Percentiles rank a stretch among this genome's conserved stretches.
phyloP scores from a whole-genome alignment of 2,888 invertebrate genomes.

The Apoderus coryli region DNA sequence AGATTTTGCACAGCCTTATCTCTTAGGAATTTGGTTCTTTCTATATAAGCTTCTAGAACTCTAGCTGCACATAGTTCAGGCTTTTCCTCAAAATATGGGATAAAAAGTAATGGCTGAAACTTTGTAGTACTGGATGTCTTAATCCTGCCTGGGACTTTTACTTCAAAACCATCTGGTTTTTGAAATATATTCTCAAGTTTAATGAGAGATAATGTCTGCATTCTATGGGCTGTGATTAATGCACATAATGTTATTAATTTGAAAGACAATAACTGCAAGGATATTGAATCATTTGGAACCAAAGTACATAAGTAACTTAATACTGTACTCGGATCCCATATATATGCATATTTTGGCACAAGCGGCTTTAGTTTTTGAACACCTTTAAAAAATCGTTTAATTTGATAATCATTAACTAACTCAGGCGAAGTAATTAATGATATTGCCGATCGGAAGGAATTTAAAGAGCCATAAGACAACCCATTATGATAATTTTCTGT shows the following conservation, averaged over 20 bases:
- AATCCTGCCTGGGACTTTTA: constrained; percentile 11
- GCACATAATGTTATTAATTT: constrained; percentile 8
- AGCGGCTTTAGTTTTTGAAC: constrained; percentile 5
- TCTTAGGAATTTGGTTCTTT: constrained; percentile 6
- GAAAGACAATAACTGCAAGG: constrained; percentile 3
- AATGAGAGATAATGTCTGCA: constrained; percentile 8
- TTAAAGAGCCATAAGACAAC: constrained; percentile 14
- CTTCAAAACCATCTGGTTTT: constrained; percentile 6
- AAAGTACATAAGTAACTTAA: constrained; percentile 5
- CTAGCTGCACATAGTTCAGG: constrained; percentile 8
- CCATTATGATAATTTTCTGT: constrained; percentile 10
- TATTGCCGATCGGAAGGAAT: constrained; percentile 14
- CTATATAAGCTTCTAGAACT: constrained; percentile 6
- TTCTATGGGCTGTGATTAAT: constrained; percentile 8
- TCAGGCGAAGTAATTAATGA: constrained; percentile 5
- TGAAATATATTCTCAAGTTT: constrained; percentile 7
- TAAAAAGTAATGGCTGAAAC: constrained; percentile 6
- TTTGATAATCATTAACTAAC: neutral
- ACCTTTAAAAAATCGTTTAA: constrained; percentile 10
- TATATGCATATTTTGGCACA: constrained; percentile 7
- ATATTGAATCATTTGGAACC: neutral
- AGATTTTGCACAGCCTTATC: too few relatives aligned
- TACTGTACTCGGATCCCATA: constrained; percentile 9
- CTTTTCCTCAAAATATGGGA: constrained; percentile 9
- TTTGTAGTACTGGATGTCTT: constrained; percentile 12